Percentiles rank a stretch among this genome's conserved stretches.
These are phyloP conservation scores for Pocillopora meandrina DNA, from an alignment of 92 coral and sea anemone species.

Conservation along the genomic window DNA sequence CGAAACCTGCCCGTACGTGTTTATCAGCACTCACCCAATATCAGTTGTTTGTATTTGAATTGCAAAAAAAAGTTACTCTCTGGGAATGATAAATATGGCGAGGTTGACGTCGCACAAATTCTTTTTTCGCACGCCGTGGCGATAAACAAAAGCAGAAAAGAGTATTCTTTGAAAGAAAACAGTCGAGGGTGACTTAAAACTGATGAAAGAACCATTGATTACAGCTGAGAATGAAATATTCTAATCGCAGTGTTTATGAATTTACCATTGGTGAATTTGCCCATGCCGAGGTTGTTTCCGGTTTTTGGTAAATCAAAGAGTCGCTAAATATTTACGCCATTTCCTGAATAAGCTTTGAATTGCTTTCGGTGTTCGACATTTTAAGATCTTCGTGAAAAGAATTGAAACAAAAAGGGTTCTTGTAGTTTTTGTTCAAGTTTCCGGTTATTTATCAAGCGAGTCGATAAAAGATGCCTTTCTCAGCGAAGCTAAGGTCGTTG, in stretches of 20 bases:
- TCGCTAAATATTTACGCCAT: background rate
- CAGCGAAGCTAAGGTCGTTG: conserved; percentile 5
- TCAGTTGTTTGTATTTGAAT: too few relatives aligned
- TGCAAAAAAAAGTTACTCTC: too few relatives aligned
- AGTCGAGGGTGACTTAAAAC: too few relatives aligned
- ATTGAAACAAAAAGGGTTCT: conserved; percentile 9
- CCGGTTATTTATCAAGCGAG: conserved; percentile 3
- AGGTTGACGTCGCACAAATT: too few relatives aligned
- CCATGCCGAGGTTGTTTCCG: conserved; percentile 6
- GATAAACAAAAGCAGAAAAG: too few relatives aligned
- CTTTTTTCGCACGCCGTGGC: too few relatives aligned
- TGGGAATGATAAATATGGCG: too few relatives aligned
- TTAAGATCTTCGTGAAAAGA: background rate
- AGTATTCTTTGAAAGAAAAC: too few relatives aligned
- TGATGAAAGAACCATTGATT: too few relatives aligned
- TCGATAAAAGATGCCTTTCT: background rate
- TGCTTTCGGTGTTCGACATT: background rate
- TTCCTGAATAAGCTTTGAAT: background rate
- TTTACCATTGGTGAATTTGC: background rate
- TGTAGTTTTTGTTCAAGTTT: conserved; percentile 3
- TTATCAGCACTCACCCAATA: too few relatives aligned
- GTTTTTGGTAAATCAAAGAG: background rate
- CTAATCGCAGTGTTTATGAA: background rate
- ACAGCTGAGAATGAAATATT: background rate
- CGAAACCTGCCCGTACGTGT: too few relatives aligned